These are phyloP conservation scores for Phoeniculus purpureus DNA, from an alignment of 2,797 vertebrate species.

Conservation along the genomic window DNA sequence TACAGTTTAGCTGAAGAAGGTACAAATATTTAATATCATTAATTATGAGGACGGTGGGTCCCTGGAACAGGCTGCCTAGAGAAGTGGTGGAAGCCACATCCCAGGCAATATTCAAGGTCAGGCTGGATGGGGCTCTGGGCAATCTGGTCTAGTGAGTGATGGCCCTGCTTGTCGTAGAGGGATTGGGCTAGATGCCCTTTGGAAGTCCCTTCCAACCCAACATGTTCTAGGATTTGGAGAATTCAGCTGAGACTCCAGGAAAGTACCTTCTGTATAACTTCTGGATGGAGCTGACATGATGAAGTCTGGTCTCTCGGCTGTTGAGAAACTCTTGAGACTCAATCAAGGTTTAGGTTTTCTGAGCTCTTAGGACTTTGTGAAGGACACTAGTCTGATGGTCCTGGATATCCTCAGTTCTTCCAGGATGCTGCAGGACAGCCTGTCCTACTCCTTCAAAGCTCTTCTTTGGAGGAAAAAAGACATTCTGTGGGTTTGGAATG, in stretches of 20 bases:
- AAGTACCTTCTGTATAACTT: not conserved
- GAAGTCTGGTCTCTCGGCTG: not conserved
- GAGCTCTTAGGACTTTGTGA: not conserved
- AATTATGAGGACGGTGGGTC: not conserved
- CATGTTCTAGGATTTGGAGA: not conserved
- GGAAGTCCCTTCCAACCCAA: too few species aligned
- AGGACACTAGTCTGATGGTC: not conserved
- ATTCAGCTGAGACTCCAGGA: not conserved
- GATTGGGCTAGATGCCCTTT: too few species aligned
- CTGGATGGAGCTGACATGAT: not conserved
- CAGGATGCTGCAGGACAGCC: not conserved
- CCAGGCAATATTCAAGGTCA: too few species aligned
- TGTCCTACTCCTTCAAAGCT: not conserved
- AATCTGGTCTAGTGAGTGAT: too few species aligned
- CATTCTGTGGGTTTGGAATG: not conserved
- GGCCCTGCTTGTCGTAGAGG: too few species aligned
- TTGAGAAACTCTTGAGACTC: not conserved
- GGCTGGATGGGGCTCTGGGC: too few species aligned
- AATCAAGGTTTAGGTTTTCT: not conserved
- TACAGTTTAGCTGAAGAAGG: not conserved
- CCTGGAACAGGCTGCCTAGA: too few species aligned
- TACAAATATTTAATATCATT: slow-evolving; percentile 14
- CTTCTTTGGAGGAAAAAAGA: not conserved
- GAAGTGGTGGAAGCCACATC: too few species aligned
- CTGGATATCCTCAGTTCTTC: not conserved